Evolutionary conservation across 1,140 invertebrate species (phyloP).

Genomic region (Saccostrea cuccullata): DNA sequence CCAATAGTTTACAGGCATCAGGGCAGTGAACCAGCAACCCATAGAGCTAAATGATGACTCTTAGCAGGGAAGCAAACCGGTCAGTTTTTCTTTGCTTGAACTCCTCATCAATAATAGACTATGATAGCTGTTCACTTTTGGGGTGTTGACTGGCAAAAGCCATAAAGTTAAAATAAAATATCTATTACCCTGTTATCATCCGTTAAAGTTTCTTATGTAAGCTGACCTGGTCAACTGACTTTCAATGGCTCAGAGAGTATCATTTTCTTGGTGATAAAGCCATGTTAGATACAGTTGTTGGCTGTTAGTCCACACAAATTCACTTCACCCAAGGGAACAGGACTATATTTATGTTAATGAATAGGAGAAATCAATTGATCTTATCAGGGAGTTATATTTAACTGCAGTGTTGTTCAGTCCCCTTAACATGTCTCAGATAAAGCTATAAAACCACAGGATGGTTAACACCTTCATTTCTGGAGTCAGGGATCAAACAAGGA

Average conservation of each 20-base stretch:
- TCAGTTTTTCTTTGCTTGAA: neutral
- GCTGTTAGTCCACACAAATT: conserved; percentile 12
- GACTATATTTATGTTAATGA: conserved; percentile 32
- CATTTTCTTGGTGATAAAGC: conserved; percentile 13
- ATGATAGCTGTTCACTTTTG: neutral
- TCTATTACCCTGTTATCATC: conserved; percentile 35
- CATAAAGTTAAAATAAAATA: conserved; percentile 35
- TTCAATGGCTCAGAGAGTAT: conserved; percentile 1
- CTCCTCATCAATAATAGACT: neutral
- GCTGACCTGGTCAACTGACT: conserved; percentile 27
- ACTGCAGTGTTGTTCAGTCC: conserved; percentile 10
- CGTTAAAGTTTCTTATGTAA: conserved; percentile 25
- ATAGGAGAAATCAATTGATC: conserved; percentile 29
- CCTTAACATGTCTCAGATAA: conserved; percentile 7
- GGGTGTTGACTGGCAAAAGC: conserved; percentile 18
- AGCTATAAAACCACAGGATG: conserved; percentile 23
- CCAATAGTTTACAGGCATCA: neutral
- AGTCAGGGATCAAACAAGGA: conserved; percentile 27
- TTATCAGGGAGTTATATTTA: conserved; percentile 12
- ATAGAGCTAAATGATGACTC: conserved; percentile 28
- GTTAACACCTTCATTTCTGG: conserved; percentile 10
- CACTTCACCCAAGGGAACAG: conserved; percentile 4
- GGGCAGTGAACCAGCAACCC: conserved; percentile 28
- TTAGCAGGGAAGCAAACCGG: conserved; percentile 17
- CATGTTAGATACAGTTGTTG: conserved; percentile 35